Percentiles rank a stretch among this genome's conserved stretches.
These are phyloP conservation scores for Gallinago nigripennis DNA, from an alignment of 2,797 vertebrate species.

Conservation along the genomic window DNA sequence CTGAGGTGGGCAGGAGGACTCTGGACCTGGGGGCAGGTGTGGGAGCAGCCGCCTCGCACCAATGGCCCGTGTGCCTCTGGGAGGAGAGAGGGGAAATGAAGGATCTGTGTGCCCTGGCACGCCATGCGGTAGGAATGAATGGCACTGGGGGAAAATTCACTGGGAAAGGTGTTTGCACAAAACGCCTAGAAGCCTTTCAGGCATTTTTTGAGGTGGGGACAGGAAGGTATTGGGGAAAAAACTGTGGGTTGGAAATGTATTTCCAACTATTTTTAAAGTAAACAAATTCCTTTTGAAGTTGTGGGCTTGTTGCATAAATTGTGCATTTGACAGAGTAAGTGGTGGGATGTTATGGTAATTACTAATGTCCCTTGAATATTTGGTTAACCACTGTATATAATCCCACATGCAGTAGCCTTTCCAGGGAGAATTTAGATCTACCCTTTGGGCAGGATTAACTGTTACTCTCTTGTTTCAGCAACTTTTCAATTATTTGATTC, in stretches of 20 bases:
- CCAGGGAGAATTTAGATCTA: constrained; percentile 74
- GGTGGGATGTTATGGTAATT: constrained; percentile 71
- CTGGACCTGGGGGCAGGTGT: neutral
- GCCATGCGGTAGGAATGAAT: accelerated
- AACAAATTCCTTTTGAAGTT: constrained; percentile 64
- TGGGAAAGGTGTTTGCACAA: constrained; percentile 28
- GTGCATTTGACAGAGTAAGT: constrained; percentile 69
- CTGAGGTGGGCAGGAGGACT: neutral
- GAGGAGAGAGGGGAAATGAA: neutral
- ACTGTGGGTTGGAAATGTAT: constrained; percentile 64
- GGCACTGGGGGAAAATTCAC: neutral
- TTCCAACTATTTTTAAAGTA: constrained; percentile 70
- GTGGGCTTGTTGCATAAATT: constrained; percentile 71
- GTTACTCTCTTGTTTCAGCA: constrained; percentile 75
- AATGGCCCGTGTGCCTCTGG: neutral
- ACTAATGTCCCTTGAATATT: constrained; percentile 75
- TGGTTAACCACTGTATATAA: constrained; percentile 71
- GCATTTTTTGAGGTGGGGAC: constrained; percentile 58
- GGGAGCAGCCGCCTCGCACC: neutral
- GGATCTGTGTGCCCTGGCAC: neutral
- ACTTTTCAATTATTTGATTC: constrained; percentile 72
- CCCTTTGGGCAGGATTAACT: constrained; percentile 72
- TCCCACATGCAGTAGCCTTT: constrained; percentile 68
- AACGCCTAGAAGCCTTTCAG: constrained; percentile 46
- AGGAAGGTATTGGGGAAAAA: constrained; percentile 58